phyloP scores from a whole-genome alignment of 2,113 vertebrate species.

The Bambusicola thoracicus region DNA sequence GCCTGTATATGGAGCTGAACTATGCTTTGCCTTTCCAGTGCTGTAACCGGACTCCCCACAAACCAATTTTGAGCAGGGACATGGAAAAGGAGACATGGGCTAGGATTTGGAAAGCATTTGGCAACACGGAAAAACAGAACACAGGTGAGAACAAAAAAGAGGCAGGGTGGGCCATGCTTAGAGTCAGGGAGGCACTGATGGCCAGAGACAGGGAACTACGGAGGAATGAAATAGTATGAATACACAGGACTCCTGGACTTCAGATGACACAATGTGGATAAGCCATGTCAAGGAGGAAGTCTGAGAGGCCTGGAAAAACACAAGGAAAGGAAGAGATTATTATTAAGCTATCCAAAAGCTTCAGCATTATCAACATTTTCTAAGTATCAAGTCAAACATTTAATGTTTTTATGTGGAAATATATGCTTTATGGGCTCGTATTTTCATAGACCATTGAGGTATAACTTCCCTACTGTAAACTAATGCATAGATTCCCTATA shows the following conservation, averaged over 20 bases:
- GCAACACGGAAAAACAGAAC: not conserved
- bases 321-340: not conserved
- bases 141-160: not conserved
- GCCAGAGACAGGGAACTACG: not conserved
- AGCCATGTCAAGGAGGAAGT: not conserved
- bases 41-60: not conserved
- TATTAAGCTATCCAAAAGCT: not conserved
- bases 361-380: not conserved
- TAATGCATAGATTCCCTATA: not conserved
- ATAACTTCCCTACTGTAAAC: not conserved
- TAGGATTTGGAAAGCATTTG: not conserved
- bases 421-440: not conserved
- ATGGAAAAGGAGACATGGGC: not conserved
- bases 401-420: not conserved
- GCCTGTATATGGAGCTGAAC: slow-evolving; percentile 7
- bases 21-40: not conserved
- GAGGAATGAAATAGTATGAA: not conserved
- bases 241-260: not conserved
- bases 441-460: not conserved
- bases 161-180: not conserved
- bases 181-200: not conserved
- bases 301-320: not conserved
- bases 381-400: not conserved
- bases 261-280: not conserved
- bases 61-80: not conserved